Base-by-base conservation (phyloP, 2,888 invertebrate genomes). In the Trissolcus japonicus region DNA sequence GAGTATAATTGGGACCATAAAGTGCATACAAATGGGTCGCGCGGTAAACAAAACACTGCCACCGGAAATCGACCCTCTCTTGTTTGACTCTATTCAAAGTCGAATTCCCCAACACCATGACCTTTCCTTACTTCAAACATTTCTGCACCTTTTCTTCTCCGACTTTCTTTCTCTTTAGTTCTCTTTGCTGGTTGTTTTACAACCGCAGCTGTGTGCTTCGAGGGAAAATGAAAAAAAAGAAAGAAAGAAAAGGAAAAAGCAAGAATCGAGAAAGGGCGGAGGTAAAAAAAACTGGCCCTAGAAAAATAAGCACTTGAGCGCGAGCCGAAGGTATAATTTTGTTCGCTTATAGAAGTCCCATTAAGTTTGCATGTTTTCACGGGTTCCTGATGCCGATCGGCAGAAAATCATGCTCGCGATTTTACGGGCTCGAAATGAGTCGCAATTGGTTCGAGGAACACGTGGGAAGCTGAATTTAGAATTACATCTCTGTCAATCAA, bases 301-400 rank as follows among this genome's bases (percentile, higher is more conserved):
- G 60, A 57, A 65, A 35, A 35, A 35, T 35, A 35, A 35, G 35
- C 35, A 35, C 35, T 74, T 74, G 51, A 55, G 56, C 51, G 74
- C 67, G 66, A 62, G 67, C 74, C 57, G 61, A 69, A 61, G 65
- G 55, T 76, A 69, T 76, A 76, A 76, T 76, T 76, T 76, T 48
- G 57, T 56, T 65, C 69, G 69, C 60, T 69, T 62, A 63, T 60
- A 55, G 50, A 29, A 50, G 60, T 55, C 56, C 51, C 60, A 66
- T 61, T 56, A 65, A 66, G 73, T 62, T 74, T 67, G 74, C 67
- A 67, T 67, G 74, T 75, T 75, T 75, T 75, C 74, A 75, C 68
- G 74, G 62, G 41, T 67, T 48, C 40, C 43, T 62, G 66, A 61
- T 65, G 25, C 57, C 16, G 19, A 17, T 35, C 35, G 51, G 41